A percentile compares a stretch with the other conserved stretches of the same genome.
Evolutionary conservation across 1,140 invertebrate genomes (phyloP).

Genomic region (Pachypsylla venusta): DNA sequence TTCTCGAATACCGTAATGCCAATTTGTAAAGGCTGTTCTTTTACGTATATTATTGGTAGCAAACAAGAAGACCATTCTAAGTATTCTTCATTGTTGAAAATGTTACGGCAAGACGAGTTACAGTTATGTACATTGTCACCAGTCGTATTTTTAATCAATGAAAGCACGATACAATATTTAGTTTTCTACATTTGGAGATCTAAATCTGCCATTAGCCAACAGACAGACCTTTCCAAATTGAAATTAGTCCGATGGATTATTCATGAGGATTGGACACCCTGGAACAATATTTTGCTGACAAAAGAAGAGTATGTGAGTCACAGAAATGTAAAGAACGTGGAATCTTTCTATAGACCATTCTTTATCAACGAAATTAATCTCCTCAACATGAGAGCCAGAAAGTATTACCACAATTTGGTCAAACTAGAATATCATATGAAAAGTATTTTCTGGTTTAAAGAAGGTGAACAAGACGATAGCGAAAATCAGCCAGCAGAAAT

Average conservation of each 20-base stretch:
- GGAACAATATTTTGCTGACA: neutral
- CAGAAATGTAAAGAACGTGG: neutral
- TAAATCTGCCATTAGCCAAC: neutral
- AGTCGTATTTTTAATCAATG: neutral
- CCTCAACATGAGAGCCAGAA: neutral
- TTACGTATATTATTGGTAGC: neutral
- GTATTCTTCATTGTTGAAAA: neutral
- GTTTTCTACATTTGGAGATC: neutral
- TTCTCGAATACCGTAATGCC: neutral
- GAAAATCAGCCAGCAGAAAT: no score
- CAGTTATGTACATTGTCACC: neutral
- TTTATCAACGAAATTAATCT: neutral
- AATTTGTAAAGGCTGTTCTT: neutral
- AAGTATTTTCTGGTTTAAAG: no score
- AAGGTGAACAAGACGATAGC: no score
- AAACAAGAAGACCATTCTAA: neutral
- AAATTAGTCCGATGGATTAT: neutral
- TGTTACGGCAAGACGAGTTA: neutral
- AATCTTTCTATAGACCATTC: neutral
- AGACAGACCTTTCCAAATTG: neutral
- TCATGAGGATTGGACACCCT: conserved; percentile 1
- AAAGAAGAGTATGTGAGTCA: neutral
- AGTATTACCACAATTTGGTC: neutral
- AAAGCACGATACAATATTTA: neutral
- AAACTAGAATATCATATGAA: neutral